Evolutionary conservation across 2,113 vertebrate genomes (phyloP).

Genomic region (Nothoprocta pentlandii): DNA sequence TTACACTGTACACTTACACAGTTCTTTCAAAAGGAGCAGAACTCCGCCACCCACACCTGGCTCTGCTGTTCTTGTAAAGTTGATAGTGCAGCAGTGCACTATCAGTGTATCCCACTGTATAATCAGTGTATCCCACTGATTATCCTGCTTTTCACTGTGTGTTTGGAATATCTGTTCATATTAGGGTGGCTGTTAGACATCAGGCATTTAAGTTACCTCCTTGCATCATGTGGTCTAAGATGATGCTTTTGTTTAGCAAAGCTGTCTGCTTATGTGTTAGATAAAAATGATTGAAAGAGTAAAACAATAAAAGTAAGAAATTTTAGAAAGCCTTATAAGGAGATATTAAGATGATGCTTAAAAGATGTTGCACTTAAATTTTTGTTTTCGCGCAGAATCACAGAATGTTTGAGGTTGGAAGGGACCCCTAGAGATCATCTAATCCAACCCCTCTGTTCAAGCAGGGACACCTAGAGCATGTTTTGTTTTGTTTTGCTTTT

Average conservation of each 20-base stretch:
- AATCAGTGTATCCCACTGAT: background rate
- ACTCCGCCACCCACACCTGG: background rate
- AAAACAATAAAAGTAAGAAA: background rate
- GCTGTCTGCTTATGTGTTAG: background rate
- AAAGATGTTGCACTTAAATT: background rate
- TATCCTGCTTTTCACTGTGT: background rate
- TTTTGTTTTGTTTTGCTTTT: background rate
- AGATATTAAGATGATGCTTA: background rate
- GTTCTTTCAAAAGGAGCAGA: background rate
- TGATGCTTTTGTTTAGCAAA: background rate
- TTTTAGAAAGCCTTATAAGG: background rate
- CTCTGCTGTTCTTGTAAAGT: background rate
- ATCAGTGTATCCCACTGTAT: background rate
- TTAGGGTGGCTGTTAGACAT: background rate
- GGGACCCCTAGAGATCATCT: too few relatives aligned
- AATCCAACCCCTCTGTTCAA: too few relatives aligned
- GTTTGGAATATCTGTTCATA: background rate
- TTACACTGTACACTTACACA: fast-evolving
- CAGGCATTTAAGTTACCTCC: background rate
- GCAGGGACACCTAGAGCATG: too few relatives aligned
- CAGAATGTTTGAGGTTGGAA: too few relatives aligned
- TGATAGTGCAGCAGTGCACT: background rate
- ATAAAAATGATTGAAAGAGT: background rate
- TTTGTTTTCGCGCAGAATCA: too few relatives aligned
- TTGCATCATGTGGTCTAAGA: background rate